A percentile compares a stretch with the other conserved stretches of the same genome.
Evolutionary conservation across 2,113 vertebrate species (phyloP).

Genomic region (Hyaena hyaena): DNA sequence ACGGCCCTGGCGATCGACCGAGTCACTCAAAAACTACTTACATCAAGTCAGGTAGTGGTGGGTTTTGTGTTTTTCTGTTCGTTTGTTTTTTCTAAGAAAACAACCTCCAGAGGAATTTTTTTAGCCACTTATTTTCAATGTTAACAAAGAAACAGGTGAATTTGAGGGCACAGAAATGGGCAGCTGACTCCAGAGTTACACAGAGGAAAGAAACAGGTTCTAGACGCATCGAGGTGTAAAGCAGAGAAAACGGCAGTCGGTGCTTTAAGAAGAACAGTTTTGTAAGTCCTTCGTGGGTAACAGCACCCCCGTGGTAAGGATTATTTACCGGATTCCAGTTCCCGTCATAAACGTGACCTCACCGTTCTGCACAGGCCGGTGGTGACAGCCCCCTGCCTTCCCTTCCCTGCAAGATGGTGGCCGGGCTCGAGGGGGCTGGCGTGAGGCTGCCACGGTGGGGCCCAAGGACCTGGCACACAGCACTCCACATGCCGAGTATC

Average conservation of each 20-base stretch:
- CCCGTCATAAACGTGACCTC: rapidly evolving
- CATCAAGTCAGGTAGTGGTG: background rate
- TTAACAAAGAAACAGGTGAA: background rate
- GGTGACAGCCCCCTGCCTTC: rapidly evolving
- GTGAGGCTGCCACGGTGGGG: background rate
- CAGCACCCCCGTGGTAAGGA: rapidly evolving
- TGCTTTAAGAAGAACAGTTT: background rate
- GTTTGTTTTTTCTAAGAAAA: background rate
- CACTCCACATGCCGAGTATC: rapidly evolving
- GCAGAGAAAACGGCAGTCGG: rapidly evolving
- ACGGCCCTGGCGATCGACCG: rapidly evolving
- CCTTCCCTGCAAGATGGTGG: background rate
- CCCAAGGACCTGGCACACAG: background rate
- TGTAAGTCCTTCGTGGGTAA: rapidly evolving
- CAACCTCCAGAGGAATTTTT: background rate
- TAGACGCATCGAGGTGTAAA: rapidly evolving
- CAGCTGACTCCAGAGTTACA: rapidly evolving
- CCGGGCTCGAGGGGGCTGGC: rapidly evolving
- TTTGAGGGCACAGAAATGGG: background rate
- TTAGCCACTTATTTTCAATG: background rate
- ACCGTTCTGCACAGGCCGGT: background rate
- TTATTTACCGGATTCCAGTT: rapidly evolving
- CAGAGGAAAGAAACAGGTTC: background rate
- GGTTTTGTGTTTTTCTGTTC: background rate
- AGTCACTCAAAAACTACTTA: background rate